Base-by-base conservation (phyloP, 2,888 invertebrate genomes). In the Melieria picta region DNA sequence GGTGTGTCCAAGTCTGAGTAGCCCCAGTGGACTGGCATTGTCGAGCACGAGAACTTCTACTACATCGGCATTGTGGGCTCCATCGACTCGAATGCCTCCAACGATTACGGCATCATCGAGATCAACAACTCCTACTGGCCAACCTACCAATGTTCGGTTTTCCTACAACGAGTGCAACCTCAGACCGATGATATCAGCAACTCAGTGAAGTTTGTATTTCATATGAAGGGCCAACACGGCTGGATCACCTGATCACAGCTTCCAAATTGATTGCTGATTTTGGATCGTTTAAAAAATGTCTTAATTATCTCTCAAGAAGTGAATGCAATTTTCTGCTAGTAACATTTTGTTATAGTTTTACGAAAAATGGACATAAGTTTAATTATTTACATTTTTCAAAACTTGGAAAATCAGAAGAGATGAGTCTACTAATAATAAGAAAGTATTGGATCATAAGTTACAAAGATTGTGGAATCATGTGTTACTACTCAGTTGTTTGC, bases 61-160 rank as follows among this genome's bases (percentile, higher is more conserved):
- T 85, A 86, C 58, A 89, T 89, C 0, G 77, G 84, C 16, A 86
- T 84, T 2, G 81, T 86, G 4, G 88, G 89, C 0, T 84, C 82
- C 4, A 75, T 83, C 0, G 89, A 89, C 80, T 77, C 72, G 2
- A 87, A 75, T 69, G 89, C 89, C 1, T 83, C 85, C 71, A 79
- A 79, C 55, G 87, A 87, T 78, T 87, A 80, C 65, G 85, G 85
- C 16, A 78, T 85, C 71, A 85, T 85, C 77, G 85, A 85, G 58
- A 75, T 75, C 56, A 76, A 75, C 63, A 66, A 75, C 62, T 52
- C 61, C 11, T 74, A 76, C 65, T 86, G 86, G 86, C 72, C 72
- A 79, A 61, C 79, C 80, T 62, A 68, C 75, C 46, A 75, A 62
- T 55, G 78, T 80, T 48, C 75, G 76, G 47, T 78, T 75, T 69